phyloP scores from a whole-genome alignment of 2,888 invertebrate species.

The Smittia sp. region DNA sequence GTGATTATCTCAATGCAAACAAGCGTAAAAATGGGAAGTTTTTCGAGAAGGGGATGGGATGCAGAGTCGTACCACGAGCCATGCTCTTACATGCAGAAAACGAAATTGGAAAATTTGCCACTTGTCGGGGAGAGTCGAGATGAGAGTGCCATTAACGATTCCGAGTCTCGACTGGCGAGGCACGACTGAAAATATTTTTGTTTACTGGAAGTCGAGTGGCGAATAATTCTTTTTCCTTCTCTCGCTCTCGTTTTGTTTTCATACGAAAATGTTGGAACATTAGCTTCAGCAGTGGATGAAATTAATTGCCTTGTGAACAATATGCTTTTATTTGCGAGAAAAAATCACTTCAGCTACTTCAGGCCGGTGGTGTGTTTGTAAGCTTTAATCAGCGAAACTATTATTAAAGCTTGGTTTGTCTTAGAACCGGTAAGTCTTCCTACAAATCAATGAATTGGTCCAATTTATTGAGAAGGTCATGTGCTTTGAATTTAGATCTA shows the following conservation, averaged over 20 bases:
- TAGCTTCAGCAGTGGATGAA: slow-evolving; percentile 22
- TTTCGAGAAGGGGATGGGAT: neutral
- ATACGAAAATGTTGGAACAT: neutral
- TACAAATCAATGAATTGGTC: too few species aligned
- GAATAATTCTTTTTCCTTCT: neutral
- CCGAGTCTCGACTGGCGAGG: neutral
- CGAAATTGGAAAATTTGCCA: slow-evolving; percentile 33
- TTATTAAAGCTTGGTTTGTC: too few species aligned
- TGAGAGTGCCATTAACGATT: slow-evolving; percentile 31
- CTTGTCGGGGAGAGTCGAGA: neutral
- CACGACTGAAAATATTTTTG: neutral
- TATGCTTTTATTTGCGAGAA: slow-evolving; percentile 12
- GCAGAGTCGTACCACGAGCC: neutral
- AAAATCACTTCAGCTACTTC: too few species aligned
- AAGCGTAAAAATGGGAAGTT: neutral
- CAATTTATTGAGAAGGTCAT: too few species aligned
- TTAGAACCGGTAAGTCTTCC: too few species aligned
- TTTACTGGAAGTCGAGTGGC: slow-evolving; percentile 7
- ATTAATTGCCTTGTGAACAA: slow-evolving; percentile 40
- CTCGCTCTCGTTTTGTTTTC: slow-evolving; percentile 7
- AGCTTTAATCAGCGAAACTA: too few species aligned
- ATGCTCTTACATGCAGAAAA: slow-evolving; percentile 22
- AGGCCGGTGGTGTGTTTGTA: too few species aligned
- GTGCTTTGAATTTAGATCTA: too few species aligned
- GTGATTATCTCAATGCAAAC: slow-evolving; percentile 39